Evolutionary conservation across 2,888 invertebrate genomes (phyloP), one percentile per base, ranked within the genome.

Genomic region (Hecatera dysodea): DNA sequence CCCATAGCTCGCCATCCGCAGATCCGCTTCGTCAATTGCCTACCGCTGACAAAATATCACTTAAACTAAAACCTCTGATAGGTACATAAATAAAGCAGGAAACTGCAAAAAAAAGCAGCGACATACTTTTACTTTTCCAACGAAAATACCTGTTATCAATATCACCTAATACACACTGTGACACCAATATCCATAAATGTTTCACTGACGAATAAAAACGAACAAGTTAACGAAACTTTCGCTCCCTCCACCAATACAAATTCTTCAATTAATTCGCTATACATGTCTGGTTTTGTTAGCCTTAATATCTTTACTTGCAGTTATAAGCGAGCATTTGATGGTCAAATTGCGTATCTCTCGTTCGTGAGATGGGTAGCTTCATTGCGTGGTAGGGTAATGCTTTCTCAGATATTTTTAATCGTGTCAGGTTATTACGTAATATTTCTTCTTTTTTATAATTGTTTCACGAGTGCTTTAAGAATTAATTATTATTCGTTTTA

Each of bases 331-430:
- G 71, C 63, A 71, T 63, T 82, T 82, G 48, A 79, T 59, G 24
- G 4, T 17, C 0, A 50, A 56, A 29, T 11, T 52, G 22, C 42
- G 46, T 52, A 46, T 64, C n/a, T 3, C 39, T 53, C 22, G 52
- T 15, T 1, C 7, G 12, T 15, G 39, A 39, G 12, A 19, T 55
- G 2, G 46, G 15, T 56, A 46, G 29, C 39, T 53, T 22, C 12
- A 48, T 48, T 15, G 42, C 50, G 36, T 70, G 42, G 78, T 78
- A 66, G 29, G 12, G 36, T 33, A 44, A 67, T 78, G 80, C 83
- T 84, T 84, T 84, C 85, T 75, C 83, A 72, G 69, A 75, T 67
- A 46, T 68, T 62, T 61, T 50, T 55, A 75, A 72, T 46, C 42
- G 36, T 84, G 75, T 64, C 72, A 61, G 44, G 39, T 55, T 74